Conservation (phyloP, 2,113 vertebrate genomes). For the Rhinichthys klamathensis region DNA sequence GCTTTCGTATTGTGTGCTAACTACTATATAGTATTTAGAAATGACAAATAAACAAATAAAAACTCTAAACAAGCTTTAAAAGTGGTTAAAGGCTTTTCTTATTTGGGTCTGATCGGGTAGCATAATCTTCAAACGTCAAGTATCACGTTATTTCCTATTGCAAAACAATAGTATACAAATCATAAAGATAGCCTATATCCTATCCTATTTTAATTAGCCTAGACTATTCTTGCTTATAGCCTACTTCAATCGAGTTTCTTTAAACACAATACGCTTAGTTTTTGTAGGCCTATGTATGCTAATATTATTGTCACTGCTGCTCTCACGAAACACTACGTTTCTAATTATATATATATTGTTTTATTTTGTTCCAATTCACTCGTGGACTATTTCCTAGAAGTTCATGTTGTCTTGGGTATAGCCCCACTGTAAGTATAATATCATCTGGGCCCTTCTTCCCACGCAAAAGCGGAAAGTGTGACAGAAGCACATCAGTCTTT, state of each 20-base stretch:
- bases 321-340: neutral
- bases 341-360: neutral
- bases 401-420: neutral
- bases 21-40: neutral
- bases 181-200: too few species aligned
- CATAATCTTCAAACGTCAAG: neutral
- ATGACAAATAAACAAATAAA: neutral
- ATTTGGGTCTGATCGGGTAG: neutral
- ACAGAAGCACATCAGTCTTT: slow-evolving; percentile 35
- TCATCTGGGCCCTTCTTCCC: neutral
- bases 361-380: neutral
- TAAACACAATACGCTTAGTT: neutral
- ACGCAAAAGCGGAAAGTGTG: neutral
- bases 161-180: neutral
- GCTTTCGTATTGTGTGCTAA: neutral
- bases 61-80: neutral
- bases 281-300: neutral
- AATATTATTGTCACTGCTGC: too few species aligned
- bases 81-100: neutral
- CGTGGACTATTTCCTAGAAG: neutral
- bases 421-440: neutral
- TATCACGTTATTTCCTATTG: neutral
- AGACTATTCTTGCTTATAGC: too few species aligned
- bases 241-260: neutral
- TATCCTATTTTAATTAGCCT: neutral